Evolutionary conservation across 2,888 invertebrate genomes (phyloP).

Genomic region (Cosmia pyralina): DNA sequence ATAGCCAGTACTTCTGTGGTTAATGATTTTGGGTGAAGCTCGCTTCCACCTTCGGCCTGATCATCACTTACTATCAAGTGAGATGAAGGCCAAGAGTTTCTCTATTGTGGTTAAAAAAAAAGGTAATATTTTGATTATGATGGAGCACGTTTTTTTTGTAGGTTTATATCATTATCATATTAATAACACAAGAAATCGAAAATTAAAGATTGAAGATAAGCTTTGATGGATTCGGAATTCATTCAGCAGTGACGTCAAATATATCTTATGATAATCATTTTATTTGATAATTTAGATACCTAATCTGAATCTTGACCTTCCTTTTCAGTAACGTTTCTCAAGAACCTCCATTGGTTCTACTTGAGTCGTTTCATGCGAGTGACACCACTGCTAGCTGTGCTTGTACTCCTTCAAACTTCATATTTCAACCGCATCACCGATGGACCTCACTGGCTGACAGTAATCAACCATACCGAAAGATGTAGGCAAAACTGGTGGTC

Average conservation of each 20-base stretch:
- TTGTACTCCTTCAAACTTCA: constrained; percentile 76
- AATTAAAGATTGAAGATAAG: neutral
- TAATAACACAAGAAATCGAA: neutral
- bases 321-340: constrained; percentile 49
- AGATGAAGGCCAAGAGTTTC: no score
- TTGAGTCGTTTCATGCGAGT: constrained; percentile 77
- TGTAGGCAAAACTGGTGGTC: constrained; percentile 76
- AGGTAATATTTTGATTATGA: neutral
- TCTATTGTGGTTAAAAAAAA: no score
- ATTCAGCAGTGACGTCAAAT: constrained; percentile 5
- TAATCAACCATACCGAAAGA: constrained; percentile 69
- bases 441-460: constrained; percentile 79
- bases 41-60: no score
- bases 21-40: no score
- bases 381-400: constrained; percentile 76
- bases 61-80: no score
- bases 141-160: neutral
- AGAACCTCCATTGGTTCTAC: constrained; percentile 76
- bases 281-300: no score
- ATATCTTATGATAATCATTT: neutral
- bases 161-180: no score
- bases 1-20: no score
- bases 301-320: neutral
- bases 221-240: neutral
- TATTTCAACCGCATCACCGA: constrained; percentile 73